Percentiles rank a stretch among this genome's conserved stretches.
Conservation (phyloP, 1,140 invertebrate genomes). For the Heliconius hewitsoni region DNA sequence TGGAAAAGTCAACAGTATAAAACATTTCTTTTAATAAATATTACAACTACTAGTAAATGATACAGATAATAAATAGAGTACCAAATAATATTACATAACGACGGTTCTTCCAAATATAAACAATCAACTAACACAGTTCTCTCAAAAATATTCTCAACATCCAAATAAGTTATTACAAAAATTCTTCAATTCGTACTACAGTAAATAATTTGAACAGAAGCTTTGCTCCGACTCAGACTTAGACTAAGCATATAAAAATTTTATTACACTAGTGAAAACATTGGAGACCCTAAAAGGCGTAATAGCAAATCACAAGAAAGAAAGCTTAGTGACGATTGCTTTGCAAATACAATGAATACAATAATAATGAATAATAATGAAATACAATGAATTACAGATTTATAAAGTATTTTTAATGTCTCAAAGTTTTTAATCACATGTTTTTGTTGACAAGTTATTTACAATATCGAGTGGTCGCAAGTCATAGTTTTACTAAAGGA, state of each 20-base stretch:
- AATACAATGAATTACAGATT: no score
- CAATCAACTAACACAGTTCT: slow-evolving; percentile 26
- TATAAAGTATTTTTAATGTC: background rate
- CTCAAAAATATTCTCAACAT: slow-evolving; percentile 37
- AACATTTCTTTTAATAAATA: slow-evolving; percentile 16
- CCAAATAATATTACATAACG: slow-evolving; percentile 19
- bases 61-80: slow-evolving; percentile 27
- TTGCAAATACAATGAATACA: background rate
- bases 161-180: slow-evolving; percentile 28
- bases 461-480: no score
- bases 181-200: slow-evolving; percentile 21
- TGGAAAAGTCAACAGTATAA: background rate
- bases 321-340: slow-evolving; percentile 53
- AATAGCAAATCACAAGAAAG: slow-evolving; percentile 73
- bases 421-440: no score
- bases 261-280: slow-evolving; percentile 52
- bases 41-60: slow-evolving; percentile 4
- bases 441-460: no score
- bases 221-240: slow-evolving; percentile 62
- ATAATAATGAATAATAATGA: background rate
- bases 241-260: slow-evolving; percentile 61
- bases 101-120: slow-evolving; percentile 26
- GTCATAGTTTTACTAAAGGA: no score
- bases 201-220: slow-evolving; percentile 55
- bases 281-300: slow-evolving; percentile 70